Evolutionary conservation across 2,888 invertebrate species (phyloP), one percentile per base, ranked within the genome.

Genomic region (Philonicus albiceps): DNA sequence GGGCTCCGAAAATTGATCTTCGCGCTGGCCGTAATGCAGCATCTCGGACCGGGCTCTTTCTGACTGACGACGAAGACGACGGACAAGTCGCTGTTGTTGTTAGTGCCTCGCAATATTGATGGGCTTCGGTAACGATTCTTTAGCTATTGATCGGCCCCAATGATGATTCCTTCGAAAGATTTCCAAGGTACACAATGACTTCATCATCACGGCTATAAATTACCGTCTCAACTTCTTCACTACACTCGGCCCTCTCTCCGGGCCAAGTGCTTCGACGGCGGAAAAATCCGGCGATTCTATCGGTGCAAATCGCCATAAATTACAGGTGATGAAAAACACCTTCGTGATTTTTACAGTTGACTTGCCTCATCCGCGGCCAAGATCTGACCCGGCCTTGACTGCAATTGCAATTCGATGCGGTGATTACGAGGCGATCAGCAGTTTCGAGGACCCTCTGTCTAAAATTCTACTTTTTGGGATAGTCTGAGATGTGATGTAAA

Each of bases 291-390:
- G 64, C 49, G 85, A 85, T 87, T 76, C 78, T 87, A 87, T 87
- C 85, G 80, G 43, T 78, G 49, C 72, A 80, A 87, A 76, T 87
- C 78, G 76, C 75, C 80, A 85, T 87, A 87, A 87, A 87, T 87
- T 85, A 87, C 85, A 87, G 87, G 87, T 87, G 87, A 85, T 85
- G 87, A 81, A 81, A 53, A 81, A 87, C 87, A 85, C 87, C 87
- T 87, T 87, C 87, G 85, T 87, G 85, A 80, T 80, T 85, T 64
- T 87, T 49, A 80, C 80, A 43, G 64, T 11, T 64, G 64, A 13
- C 11, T 87, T 87, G 73, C 80, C 37, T 75, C 76, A 85, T 85
- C 73, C 34, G 22, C 27, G 27, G 7, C 22, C 30, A 43, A 22
- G 64, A 7, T 19, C 11, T 27, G 64, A 85, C 78, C 55, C 85